These are phyloP conservation scores for Tor tambroides DNA, from an alignment of 2,113 vertebrate species.

Conservation along the genomic window DNA sequence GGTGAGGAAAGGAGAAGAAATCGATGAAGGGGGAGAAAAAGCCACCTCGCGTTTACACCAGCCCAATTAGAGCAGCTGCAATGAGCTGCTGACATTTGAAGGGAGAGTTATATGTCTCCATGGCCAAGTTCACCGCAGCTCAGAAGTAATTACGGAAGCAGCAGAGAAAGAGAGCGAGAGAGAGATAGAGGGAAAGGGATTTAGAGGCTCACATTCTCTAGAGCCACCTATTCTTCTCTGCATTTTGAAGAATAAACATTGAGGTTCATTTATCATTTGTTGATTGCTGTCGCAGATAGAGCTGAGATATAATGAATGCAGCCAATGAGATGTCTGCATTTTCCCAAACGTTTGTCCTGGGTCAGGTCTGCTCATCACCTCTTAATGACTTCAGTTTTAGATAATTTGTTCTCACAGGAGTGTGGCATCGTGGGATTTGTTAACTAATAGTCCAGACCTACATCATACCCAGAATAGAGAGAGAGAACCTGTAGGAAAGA, in stretches of 20 bases:
- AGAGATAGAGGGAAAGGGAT: slow-evolving; percentile 38
- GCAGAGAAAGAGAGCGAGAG: neutral
- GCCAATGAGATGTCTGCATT: neutral
- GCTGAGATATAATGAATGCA: slow-evolving; percentile 21
- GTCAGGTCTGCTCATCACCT: slow-evolving; percentile 27
- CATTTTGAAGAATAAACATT: slow-evolving; percentile 23
- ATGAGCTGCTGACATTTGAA: slow-evolving; percentile 58
- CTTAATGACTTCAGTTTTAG: slow-evolving; percentile 23
- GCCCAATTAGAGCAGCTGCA: slow-evolving; percentile 59
- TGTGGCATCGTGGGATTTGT: slow-evolving; percentile 28
- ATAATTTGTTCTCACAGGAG: slow-evolving; percentile 10
- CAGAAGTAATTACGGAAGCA: slow-evolving; percentile 53
- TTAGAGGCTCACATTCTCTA: slow-evolving; percentile 5
- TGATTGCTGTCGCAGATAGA: neutral
- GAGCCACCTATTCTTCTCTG: neutral
- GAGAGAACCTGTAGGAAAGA: slow-evolving; percentile 24
- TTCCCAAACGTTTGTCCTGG: neutral
- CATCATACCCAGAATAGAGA: neutral
- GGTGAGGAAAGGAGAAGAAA: slow-evolving; percentile 49
- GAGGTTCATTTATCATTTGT: slow-evolving; percentile 41
- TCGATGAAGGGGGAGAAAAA: slow-evolving; percentile 40
- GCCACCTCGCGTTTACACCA: slow-evolving; percentile 46
- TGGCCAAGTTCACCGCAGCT: slow-evolving; percentile 51
- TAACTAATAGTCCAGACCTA: slow-evolving; percentile 33
- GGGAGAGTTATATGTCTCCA: slow-evolving; percentile 55